phyloP scores from a whole-genome alignment of 2,113 vertebrate species.

The Pseudonaja textilis region DNA sequence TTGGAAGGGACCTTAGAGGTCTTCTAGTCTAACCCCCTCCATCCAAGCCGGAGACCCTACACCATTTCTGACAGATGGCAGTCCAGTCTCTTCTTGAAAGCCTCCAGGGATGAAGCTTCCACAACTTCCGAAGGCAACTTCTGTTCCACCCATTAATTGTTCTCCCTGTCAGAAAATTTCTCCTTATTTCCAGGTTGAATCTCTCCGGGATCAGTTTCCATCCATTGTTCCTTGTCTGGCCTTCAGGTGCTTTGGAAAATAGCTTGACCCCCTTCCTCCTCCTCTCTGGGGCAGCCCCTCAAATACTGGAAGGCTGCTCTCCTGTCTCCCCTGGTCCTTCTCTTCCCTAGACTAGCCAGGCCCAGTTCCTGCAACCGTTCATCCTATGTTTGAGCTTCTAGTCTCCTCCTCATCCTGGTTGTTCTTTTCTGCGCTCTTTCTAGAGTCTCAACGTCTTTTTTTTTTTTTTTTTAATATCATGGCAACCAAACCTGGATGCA shows the following conservation, averaged over 20 bases:
- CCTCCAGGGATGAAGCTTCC: not conserved
- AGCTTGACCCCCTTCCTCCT: not conserved
- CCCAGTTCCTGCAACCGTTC: not conserved
- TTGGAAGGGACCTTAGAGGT: not conserved
- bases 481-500: too few relatives aligned
- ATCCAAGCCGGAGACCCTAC: not conserved
- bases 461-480: too few relatives aligned
- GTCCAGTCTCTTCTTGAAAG: not conserved
- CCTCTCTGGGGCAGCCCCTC: not conserved
- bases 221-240: too few relatives aligned
- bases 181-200: not conserved
- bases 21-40: not conserved
- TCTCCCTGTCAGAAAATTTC: not conserved
- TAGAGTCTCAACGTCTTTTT: too few relatives aligned
- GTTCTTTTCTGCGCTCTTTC: too few relatives aligned
- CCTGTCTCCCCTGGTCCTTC: not conserved
- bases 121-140: too few relatives aligned
- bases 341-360: not conserved
- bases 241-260: too few relatives aligned
- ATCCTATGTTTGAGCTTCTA: not conserved
- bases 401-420: too few relatives aligned
- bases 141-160: not conserved
- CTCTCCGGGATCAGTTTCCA: too few relatives aligned
- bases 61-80: not conserved
- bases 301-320: not conserved